Evolutionary conservation across 2,113 vertebrate species (phyloP).

Genomic region (Salvator merianae): DNA sequence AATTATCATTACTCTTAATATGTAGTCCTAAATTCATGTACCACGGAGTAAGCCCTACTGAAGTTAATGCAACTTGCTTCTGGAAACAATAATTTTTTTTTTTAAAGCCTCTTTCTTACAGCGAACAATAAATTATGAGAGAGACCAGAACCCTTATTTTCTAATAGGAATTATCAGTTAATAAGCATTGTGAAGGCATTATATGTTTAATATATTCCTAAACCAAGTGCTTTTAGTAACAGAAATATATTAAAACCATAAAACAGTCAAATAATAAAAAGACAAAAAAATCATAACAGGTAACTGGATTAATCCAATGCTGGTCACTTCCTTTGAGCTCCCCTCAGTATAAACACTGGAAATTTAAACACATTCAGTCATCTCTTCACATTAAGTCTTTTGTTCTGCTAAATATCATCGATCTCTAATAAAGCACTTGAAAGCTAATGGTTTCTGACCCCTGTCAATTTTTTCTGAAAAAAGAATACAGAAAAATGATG

Average conservation of each 20-base stretch:
- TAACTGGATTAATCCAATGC: not conserved
- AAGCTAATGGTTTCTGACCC: too few relatives aligned
- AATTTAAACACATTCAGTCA: too few relatives aligned
- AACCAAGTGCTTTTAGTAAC: not conserved
- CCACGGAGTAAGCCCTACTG: not conserved
- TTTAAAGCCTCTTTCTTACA: not conserved
- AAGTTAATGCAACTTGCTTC: not conserved
- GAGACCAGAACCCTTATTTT: not conserved
- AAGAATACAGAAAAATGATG: too few relatives aligned
- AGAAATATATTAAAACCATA: not conserved
- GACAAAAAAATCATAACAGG: too few relatives aligned
- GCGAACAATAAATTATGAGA: not conserved
- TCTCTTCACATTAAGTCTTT: too few relatives aligned
- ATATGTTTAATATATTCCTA: not conserved
- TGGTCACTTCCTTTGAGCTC: too few relatives aligned
- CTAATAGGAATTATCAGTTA: not conserved
- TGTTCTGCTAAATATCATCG: too few relatives aligned
- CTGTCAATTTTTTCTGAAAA: too few relatives aligned
- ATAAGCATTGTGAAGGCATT: not conserved
- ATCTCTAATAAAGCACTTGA: too few relatives aligned
- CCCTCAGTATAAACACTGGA: too few relatives aligned
- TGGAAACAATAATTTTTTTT: not conserved
- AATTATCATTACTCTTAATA: not conserved
- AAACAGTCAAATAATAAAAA: not conserved
- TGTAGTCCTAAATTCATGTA: not conserved